Base-by-base conservation (phyloP, 2,113 vertebrate genomes). In the Chloebia gouldiae region DNA sequence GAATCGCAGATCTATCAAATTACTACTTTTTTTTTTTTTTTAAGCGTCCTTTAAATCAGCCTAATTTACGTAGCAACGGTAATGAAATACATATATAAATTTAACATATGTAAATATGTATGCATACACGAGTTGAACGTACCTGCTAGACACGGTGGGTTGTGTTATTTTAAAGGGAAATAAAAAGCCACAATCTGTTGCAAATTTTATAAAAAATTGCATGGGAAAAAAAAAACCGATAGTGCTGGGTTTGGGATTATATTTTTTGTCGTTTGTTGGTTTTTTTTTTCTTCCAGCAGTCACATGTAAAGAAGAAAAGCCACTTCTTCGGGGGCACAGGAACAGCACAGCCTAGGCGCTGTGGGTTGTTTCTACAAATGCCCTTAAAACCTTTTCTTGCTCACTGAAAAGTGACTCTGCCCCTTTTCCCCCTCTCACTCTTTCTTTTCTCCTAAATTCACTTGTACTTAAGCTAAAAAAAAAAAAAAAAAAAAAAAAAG, bases 401-500 rank as follows among this genome's bases (percentile, higher is more conserved):
- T 92, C 95, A 81, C 96, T 96, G 97, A 98, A 97, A 98, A 97
- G 97, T 98, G 98, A 96, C 97, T 98, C 97, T 96, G 94, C 80
- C 93, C 96, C 51, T 97, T 92, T 94, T 80, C 95, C 92, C 84
- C 95, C 86, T 86, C 92, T 91, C 96, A 61, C 89, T 93, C 96
- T 97, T 98, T 98, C 97, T 98, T 98, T 97, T 97, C 92, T 96
- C 96, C 97, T 92, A 95, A 98, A 98, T 95, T 98, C 97, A 92
- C 98, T 98, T 97, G 97, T 98, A 98, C 97, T 97, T 98, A 98
- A 98, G 84, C 73, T 45, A 3, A 72, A 85, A 81, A 76, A 89
- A 84, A 88, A 66, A 63, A 64, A 31, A 20, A 25, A 9, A 31
- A 21, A 7, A 3, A 13, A 4, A 20, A 56, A 22, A 56, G 13